phyloP scores from a whole-genome alignment of 1,140 invertebrate species.

The Drosophila leontia region DNA sequence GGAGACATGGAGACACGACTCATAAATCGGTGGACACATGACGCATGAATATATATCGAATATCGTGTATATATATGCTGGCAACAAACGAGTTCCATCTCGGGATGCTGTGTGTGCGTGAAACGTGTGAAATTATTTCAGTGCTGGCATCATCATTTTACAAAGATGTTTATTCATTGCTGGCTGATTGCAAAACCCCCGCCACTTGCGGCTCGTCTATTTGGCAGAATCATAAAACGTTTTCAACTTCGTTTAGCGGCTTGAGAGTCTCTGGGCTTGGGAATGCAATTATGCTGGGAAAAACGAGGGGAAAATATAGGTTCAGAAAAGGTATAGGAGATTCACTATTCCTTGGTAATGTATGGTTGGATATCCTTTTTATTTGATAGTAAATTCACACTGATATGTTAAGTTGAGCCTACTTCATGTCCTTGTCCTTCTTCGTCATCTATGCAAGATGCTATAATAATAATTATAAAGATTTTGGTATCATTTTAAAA shows the following conservation, averaged over 20 bases:
- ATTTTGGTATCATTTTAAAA: neutral
- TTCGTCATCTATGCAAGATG: accelerated
- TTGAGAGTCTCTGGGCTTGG: neutral
- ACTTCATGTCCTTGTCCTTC: too few species aligned
- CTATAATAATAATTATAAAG: too few species aligned
- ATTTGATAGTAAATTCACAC: neutral
- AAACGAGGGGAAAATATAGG: neutral
- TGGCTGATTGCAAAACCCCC: constrained; percentile 43
- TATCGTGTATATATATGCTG: neutral
- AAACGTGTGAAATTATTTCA: constrained; percentile 80
- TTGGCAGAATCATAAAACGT: constrained; percentile 59
- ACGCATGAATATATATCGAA: constrained; percentile 24
- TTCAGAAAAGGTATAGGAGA: neutral
- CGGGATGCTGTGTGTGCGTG: constrained; percentile 59
- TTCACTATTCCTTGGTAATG: neutral
- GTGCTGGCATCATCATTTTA: constrained; percentile 80
- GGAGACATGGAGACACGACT: constrained; percentile 11
- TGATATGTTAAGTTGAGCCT: neutral
- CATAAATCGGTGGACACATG: constrained; percentile 28
- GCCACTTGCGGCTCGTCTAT: constrained; percentile 23
- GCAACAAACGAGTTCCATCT: constrained; percentile 16
- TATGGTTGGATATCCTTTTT: too few species aligned
- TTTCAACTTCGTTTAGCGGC: constrained; percentile 59
- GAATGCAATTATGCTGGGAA: constrained; percentile 17
- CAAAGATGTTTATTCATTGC: constrained; percentile 81